Percentiles rank a stretch among this genome's conserved stretches.
phyloP scores from a whole-genome alignment of 1,140 invertebrate species.

The Episyrphus balteatus region DNA sequence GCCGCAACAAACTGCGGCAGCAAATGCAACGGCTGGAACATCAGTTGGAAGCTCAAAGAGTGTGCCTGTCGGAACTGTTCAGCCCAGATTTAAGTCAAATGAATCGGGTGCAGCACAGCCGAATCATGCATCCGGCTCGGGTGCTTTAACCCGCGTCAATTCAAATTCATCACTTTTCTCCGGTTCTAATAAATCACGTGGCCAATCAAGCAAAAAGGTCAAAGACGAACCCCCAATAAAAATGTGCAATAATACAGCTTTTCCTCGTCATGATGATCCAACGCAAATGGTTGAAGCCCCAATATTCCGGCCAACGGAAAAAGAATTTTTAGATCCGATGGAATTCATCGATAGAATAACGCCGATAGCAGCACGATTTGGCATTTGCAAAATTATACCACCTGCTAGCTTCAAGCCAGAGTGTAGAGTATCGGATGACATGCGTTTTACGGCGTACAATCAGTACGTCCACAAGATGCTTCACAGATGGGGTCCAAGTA shows the following conservation, averaged over 20 bases:
- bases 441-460: constrained; percentile 81
- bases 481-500: constrained; percentile 80
- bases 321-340: constrained; percentile 83
- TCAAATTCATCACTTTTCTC: constrained; percentile 31
- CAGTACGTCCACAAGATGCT: constrained; percentile 87
- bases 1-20: neutral
- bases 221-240: constrained; percentile 35
- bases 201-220: constrained; percentile 21
- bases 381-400: constrained; percentile 83
- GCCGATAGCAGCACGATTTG: constrained; percentile 66
- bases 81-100: constrained; percentile 40
- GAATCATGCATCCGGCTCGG: constrained; percentile 26
- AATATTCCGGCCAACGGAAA: constrained; percentile 68
- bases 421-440: constrained; percentile 73
- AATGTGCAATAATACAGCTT: constrained; percentile 42
- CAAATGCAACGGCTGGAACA: constrained; percentile 1
- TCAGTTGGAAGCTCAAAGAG: constrained; percentile 34
- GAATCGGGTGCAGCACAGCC: constrained; percentile 2
- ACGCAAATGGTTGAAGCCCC: constrained; percentile 67
- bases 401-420: constrained; percentile 77
- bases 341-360: constrained; percentile 80
- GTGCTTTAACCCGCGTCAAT: constrained; percentile 20
- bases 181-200: constrained; percentile 27
- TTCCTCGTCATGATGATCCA: constrained; percentile 42
- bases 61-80: constrained; percentile 45